These are phyloP conservation scores for Crotalus horridus DNA, from an alignment of 2,113 vertebrate species.

Conservation along the genomic window DNA sequence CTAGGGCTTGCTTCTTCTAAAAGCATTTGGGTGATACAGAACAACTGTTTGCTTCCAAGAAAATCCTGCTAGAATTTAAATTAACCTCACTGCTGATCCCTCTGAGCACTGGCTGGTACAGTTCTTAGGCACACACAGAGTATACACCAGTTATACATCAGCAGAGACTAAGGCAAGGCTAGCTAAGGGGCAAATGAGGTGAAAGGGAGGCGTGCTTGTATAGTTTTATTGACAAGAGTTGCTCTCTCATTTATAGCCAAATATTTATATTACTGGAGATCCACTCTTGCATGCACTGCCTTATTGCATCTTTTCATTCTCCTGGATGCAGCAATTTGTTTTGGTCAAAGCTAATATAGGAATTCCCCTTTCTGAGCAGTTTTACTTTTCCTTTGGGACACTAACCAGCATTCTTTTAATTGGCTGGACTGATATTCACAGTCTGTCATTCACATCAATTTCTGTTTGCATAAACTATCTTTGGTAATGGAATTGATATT, in stretches of 20 bases:
- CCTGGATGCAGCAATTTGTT: background rate
- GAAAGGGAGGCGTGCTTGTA: background rate
- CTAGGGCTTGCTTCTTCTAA: conserved; percentile 3
- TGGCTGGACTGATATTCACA: background rate
- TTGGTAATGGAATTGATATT: background rate
- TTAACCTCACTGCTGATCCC: background rate
- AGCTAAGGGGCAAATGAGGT: background rate
- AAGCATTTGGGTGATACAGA: background rate
- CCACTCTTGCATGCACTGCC: background rate
- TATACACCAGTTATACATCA: background rate
- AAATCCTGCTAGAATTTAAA: background rate
- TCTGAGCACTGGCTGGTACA: background rate
- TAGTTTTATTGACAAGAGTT: background rate
- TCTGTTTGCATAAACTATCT: background rate
- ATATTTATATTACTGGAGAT: background rate
- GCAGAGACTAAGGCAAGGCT: background rate
- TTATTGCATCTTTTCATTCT: background rate
- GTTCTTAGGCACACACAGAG: background rate
- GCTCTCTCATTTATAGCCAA: background rate
- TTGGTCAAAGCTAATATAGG: background rate
- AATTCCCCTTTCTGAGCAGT: background rate
- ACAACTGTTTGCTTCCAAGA: background rate
- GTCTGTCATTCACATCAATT: background rate
- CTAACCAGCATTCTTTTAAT: background rate
- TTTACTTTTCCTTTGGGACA: background rate